Base-by-base conservation (phyloP, 2,113 vertebrate species). In the Fukomys damarensis region DNA sequence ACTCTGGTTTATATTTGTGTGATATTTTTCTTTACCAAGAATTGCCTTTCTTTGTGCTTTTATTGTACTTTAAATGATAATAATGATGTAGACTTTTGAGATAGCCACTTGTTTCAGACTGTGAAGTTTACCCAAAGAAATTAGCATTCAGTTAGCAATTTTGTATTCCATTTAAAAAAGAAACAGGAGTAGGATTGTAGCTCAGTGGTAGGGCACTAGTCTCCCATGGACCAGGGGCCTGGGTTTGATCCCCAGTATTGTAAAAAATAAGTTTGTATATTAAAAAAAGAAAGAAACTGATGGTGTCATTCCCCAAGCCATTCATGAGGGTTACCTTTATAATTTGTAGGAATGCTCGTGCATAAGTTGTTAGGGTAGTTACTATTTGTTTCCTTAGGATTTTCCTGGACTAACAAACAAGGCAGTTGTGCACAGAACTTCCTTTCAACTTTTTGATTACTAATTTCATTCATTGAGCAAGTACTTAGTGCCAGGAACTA, bases 21-120 rank as follows among this genome's bases (percentile, higher is more conserved):
- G 65, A n/a, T 93, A 8, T 13, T 86, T 91, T 94, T 96, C 24
- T 95, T 35, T 52, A 66, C 63, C 38, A 88, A 58, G 24, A 52
- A 59, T 81, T 87, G 66, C 80, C 91, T 92, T 93, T n/a, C 38
- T 76, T 90, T 77, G 43, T 68, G 24, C 30, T 92, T 92, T 87
- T 68, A 72, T 10, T 86, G 17, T 74, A 20, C 74, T 83, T 93
- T 91, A 85, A 84, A 46, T 41, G 43, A n/a, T 2, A 26, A 1
- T 86, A 66, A 52, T 90, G 19, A 70, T 82, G 9, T 30, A n/a
- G 43, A 30, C 49, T 72, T 92, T 86, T 91, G 61, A 91, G 52
- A 54, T 3, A 49, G 26, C 82, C 66, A 41, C n/a, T 86, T 77
- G 61, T 58, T 96, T 95, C 20, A 94, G 65, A 86, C 46, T 56